Conservation (phyloP, 2,888 invertebrate species). For the Cylloceria caligata region DNA sequence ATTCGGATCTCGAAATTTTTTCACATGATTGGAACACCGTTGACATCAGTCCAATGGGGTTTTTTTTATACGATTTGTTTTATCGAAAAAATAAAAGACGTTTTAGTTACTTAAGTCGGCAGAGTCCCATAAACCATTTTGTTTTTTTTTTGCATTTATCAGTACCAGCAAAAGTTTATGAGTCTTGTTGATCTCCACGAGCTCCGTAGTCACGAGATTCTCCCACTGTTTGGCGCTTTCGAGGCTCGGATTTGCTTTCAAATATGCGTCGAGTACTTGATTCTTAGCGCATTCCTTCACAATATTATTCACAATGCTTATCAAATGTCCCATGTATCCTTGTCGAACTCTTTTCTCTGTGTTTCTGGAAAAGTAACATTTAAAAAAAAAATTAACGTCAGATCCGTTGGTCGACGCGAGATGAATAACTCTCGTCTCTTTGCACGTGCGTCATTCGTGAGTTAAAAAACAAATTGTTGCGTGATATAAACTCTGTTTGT, state of each 20-base stretch:
- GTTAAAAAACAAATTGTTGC: too few relatives aligned
- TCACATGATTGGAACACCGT: too few relatives aligned
- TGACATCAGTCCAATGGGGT: too few relatives aligned
- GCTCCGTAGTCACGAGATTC: conserved; percentile 75
- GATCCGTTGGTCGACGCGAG: too few relatives aligned
- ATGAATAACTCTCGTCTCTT: too few relatives aligned
- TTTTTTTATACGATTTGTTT: too few relatives aligned
- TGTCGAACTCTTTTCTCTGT: conserved; percentile 86
- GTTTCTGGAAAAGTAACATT: conserved; percentile 81
- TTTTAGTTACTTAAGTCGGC: too few relatives aligned
- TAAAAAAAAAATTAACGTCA: conserved; percentile 28
- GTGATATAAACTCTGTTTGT: too few relatives aligned
- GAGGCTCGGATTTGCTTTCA: conserved; percentile 86
- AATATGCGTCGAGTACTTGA: conserved; percentile 86
- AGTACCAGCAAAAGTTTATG: conserved; percentile 80
- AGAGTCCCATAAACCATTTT: too few relatives aligned
- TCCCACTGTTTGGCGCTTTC: conserved; percentile 81
- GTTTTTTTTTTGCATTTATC: conserved; percentile 3
- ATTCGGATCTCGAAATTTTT: too few relatives aligned
- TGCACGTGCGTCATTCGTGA: too few relatives aligned
- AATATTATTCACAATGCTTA: conserved; percentile 87
- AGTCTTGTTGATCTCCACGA: conserved; percentile 79
- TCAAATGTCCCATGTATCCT: conserved; percentile 89
- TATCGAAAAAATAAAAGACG: too few relatives aligned
- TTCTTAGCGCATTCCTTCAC: conserved; percentile 86